Percentiles rank a stretch among this genome's conserved stretches.
Conservation (phyloP, 2,888 invertebrate species). For the Syrista parreyssii region DNA sequence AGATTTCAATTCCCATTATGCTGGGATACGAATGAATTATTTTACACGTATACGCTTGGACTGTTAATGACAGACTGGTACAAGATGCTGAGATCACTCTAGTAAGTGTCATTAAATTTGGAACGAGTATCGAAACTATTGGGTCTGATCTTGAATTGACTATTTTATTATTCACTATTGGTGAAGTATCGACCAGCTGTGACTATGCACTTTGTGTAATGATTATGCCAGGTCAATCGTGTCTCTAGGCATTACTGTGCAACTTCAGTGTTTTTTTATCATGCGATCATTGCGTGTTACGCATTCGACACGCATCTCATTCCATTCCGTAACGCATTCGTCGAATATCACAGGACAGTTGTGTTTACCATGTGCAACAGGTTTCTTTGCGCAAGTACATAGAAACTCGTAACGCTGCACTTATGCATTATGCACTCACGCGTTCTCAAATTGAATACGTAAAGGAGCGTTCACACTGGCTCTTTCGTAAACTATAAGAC, state of each 20-base stretch:
- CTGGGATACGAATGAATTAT: neutral
- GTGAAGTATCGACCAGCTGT: neutral
- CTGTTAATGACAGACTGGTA: too few relatives aligned
- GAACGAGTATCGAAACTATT: neutral
- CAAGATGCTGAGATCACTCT: too few relatives aligned
- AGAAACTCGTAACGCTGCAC: neutral
- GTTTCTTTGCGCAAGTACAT: slow-evolving; percentile 33
- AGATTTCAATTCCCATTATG: neutral
- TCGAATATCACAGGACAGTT: slow-evolving; percentile 34
- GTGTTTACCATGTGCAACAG: slow-evolving; percentile 40
- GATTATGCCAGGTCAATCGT: neutral
- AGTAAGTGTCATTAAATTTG: too few relatives aligned
- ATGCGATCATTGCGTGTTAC: neutral
- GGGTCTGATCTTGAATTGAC: neutral
- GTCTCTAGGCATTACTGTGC: neutral
- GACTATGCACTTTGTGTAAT: neutral
- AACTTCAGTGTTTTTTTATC: neutral
- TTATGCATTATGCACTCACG: neutral
- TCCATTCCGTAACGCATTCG: slow-evolving; percentile 18
- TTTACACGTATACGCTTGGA: neutral
- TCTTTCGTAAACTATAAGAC: neutral
- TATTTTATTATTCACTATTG: neutral
- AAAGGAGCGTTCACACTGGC: neutral
- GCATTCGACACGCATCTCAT: neutral
- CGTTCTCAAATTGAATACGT: neutral